A percentile compares a stretch with the other conserved stretches of the same genome.
Evolutionary conservation across 53 echinoderm and acorn worm genomes (phyloP).

Genomic region (Antedon mediterranea): DNA sequence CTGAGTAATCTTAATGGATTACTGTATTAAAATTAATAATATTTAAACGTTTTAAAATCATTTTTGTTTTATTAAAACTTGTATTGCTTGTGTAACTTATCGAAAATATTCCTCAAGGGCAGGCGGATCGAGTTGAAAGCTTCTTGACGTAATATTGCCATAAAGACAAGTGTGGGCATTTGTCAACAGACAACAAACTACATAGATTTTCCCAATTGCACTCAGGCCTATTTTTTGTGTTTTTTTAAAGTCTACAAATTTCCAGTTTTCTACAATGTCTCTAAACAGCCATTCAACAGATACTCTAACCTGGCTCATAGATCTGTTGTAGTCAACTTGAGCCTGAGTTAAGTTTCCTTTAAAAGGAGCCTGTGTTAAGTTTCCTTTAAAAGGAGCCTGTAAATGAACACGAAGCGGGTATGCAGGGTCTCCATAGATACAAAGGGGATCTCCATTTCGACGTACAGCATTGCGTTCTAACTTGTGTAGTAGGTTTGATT

Average conservation of each 20-base stretch:
- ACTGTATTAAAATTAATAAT: too few relatives aligned
- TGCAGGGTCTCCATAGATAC: conserved; percentile 18
- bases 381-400: conserved; percentile 12
- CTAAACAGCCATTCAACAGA: conserved; percentile 27
- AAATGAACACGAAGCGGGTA: conserved; percentile 7
- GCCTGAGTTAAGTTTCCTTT: conserved; percentile 4
- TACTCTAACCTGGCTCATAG: conserved; percentile 10
- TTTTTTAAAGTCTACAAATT: conserved; percentile 3
- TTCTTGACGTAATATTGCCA: background rate
- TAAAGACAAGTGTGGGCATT: conserved; percentile 3
- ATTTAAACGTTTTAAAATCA: too few relatives aligned
- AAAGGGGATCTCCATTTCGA: conserved; percentile 4
- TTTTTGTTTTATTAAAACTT: too few relatives aligned
- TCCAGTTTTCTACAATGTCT: conserved; percentile 1
- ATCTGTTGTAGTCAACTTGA: conserved; percentile 16
- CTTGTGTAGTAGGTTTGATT: conserved; percentile 10
- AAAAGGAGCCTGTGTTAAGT: conserved; percentile 2
- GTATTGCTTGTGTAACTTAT: too few relatives aligned
- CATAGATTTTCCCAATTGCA: background rate
- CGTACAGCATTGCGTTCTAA: conserved; percentile 4
- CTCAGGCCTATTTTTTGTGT: background rate
- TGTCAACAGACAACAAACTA: background rate
- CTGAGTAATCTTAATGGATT: too few relatives aligned
- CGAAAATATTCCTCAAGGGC: background rate
- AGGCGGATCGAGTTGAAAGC: background rate